Conservation (phyloP, 2,888 invertebrate species). For the Clusia tigrina region DNA sequence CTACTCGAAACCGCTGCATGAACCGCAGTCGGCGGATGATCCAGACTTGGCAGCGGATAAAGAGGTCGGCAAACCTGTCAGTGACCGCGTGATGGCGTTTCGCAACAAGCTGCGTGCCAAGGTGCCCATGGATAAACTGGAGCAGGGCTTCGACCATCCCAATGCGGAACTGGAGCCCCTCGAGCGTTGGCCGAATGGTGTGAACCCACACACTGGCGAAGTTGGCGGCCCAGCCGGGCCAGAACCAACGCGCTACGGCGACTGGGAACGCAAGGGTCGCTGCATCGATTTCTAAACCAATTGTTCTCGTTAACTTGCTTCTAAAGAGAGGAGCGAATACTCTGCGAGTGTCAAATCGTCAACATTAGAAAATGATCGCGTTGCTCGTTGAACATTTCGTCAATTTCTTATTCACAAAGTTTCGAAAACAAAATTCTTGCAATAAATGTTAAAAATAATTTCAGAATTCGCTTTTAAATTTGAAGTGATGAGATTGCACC, state of each 20-base stretch:
- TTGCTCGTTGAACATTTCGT: no score
- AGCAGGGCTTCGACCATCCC: constrained; percentile 78
- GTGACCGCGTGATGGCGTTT: constrained; percentile 73
- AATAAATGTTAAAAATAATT: not conserved
- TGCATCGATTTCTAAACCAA: constrained; percentile 87
- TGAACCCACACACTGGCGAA: constrained; percentile 94
- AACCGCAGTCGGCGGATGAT: no score
- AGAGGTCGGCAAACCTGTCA: constrained; percentile 56
- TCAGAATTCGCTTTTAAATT: not conserved
- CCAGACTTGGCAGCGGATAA: no score
- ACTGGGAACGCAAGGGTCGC: constrained; percentile 99
- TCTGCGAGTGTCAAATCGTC: no score
- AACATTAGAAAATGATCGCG: no score
- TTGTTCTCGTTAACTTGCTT: constrained; percentile 8
- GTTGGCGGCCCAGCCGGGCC: constrained; percentile 94
- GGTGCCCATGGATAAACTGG: constrained; percentile 75
- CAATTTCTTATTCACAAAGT: not conserved
- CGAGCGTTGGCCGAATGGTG: constrained; percentile 85
- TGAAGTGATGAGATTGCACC: no score
- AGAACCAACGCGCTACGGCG: constrained; percentile 98
- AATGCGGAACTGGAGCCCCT: constrained; percentile 84
- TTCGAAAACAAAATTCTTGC: not conserved
- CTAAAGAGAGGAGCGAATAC: no score
- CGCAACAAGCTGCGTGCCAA: constrained; percentile 78
- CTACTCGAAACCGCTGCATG: constrained; percentile 32